Evolutionary conservation across 1,140 invertebrate species (phyloP).

Genomic region (Matsumurasca onukii): DNA sequence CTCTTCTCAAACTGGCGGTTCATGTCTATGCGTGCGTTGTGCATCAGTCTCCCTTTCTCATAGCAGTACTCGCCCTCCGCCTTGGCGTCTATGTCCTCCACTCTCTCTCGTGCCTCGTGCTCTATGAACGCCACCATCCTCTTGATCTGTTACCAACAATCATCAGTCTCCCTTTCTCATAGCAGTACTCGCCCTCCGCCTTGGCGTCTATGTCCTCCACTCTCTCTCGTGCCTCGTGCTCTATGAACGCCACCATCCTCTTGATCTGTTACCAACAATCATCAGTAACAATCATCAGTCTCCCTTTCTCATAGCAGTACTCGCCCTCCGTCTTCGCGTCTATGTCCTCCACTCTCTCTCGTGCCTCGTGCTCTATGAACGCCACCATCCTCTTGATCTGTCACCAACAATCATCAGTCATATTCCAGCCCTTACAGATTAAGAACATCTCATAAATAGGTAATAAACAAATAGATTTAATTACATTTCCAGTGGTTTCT

Average conservation of each 20-base stretch:
- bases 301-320: neutral
- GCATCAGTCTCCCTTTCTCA: neutral
- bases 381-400: conserved; percentile 29
- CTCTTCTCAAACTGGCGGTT: neutral
- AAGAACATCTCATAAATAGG: too few relatives aligned
- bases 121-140: conserved; percentile 30
- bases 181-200: conserved; percentile 11
- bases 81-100: conserved; percentile 19
- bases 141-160: conserved; percentile 9
- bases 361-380: conserved; percentile 29
- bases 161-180: neutral
- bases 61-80: conserved; percentile 15
- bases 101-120: conserved; percentile 25
- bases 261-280: conserved; percentile 5
- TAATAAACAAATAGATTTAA: too few relatives aligned
- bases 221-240: conserved; percentile 26
- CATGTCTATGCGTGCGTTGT: conserved; percentile 3
- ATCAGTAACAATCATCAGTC: neutral
- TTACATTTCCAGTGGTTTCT: too few relatives aligned
- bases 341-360: conserved; percentile 20
- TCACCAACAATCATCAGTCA: neutral
- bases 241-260: conserved; percentile 29
- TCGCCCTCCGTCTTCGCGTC: conserved; percentile 19
- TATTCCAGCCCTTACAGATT: too few relatives aligned
- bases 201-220: conserved; percentile 21